These are phyloP conservation scores for Portunus trituberculatus DNA, from an alignment of 1,140 invertebrate species.

Conservation along the genomic window DNA sequence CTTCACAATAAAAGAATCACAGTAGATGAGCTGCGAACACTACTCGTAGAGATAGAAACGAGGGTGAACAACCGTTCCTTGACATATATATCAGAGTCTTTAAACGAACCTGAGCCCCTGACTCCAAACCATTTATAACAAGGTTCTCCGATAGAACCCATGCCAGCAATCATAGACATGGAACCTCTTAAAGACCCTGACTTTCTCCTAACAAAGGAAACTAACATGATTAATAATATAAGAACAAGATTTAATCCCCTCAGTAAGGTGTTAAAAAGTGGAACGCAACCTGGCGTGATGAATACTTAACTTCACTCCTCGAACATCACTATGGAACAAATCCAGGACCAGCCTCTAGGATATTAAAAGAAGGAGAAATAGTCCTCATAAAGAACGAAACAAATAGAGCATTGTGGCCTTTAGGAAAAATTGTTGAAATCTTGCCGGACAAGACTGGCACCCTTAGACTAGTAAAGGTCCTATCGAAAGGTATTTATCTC, in stretches of 20 bases:
- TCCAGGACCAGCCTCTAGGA: neutral
- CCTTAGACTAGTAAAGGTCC: neutral
- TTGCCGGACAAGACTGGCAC: neutral
- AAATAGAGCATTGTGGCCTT: too few species aligned
- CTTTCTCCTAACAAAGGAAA: neutral
- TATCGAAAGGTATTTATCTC: neutral
- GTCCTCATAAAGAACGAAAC: neutral
- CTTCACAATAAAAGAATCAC: constrained; percentile 24
- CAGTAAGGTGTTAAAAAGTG: constrained; percentile 15
- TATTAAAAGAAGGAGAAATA: neutral
- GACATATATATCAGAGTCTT: neutral
- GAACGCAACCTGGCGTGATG: neutral
- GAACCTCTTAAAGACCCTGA: neutral
- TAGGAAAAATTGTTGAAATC: neutral
- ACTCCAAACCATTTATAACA: neutral
- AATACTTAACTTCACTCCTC: neutral
- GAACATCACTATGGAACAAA: neutral
- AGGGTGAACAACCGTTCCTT: neutral
- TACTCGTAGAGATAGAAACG: neutral
- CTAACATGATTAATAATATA: neutral
- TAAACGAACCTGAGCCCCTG: neutral
- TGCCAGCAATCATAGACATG: neutral
- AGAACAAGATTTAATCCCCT: neutral
- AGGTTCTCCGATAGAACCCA: neutral
- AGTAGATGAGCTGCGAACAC: constrained; percentile 17